Conservation (phyloP, 2,113 vertebrate species). For the Helogale parvula region DNA sequence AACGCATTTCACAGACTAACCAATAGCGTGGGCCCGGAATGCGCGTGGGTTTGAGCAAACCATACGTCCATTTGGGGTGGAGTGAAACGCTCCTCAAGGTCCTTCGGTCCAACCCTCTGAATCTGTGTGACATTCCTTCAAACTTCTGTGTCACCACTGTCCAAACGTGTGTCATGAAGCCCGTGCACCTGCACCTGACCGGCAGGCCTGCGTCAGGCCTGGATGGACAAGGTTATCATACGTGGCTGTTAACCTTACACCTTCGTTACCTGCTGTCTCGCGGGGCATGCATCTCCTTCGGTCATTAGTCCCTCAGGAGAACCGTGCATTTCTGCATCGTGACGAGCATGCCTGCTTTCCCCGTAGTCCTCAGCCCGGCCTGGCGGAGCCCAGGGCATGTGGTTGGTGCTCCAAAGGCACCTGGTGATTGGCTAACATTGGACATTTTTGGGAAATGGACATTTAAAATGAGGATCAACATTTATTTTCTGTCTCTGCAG, state of each 20-base stretch:
- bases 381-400: neutral
- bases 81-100: neutral
- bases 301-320: neutral
- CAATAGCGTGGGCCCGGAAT: neutral
- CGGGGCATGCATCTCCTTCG: neutral
- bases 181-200: neutral
- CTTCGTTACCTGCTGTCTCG: too few relatives aligned
- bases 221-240: too few relatives aligned
- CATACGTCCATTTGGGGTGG: accelerated
- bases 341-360: neutral
- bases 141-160: neutral
- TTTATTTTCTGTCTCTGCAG: neutral
- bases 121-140: accelerated
- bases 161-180: accelerated
- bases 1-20: neutral
- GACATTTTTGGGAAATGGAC: neutral
- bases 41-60: too few relatives aligned
- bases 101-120: neutral
- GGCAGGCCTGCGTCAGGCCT: too few relatives aligned
- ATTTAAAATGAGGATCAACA: neutral
- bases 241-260: neutral
- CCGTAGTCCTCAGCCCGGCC: neutral
- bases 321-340: neutral
- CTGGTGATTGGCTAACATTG: neutral
- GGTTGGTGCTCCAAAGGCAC: neutral